phyloP scores from a whole-genome alignment of 1,140 invertebrate genomes.

The Aethina tumida region DNA sequence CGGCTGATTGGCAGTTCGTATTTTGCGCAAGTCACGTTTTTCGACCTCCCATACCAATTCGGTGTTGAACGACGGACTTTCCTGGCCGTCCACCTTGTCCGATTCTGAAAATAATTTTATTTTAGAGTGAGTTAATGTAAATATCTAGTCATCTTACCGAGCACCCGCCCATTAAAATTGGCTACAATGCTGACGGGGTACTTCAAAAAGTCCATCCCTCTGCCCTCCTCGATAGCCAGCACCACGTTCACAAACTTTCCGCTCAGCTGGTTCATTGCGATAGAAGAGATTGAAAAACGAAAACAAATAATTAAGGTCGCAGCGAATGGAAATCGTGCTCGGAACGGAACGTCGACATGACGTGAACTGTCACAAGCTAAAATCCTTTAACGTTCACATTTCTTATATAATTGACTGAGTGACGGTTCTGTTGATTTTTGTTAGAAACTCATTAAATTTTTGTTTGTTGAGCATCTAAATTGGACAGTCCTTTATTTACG shows the following conservation, averaged over 20 bases:
- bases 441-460: too few relatives aligned
- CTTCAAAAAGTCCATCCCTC: slow-evolving; percentile 39
- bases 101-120: slow-evolving; percentile 30
- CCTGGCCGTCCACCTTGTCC: slow-evolving; percentile 34
- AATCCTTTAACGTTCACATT: too few relatives aligned
- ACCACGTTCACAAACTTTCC: slow-evolving; percentile 39
- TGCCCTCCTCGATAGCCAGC: slow-evolving; percentile 42
- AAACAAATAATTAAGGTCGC: too few relatives aligned
- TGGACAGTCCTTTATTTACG: too few relatives aligned
- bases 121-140: not conserved
- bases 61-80: slow-evolving; percentile 36
- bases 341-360: too few relatives aligned
- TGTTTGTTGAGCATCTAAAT: too few relatives aligned
- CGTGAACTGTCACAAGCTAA: too few relatives aligned
- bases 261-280: slow-evolving; percentile 37
- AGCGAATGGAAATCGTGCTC: too few relatives aligned
- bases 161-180: slow-evolving; percentile 39
- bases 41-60: slow-evolving; percentile 44
- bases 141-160: slow-evolving; percentile 21
- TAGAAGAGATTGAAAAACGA: slow-evolving; percentile 3
- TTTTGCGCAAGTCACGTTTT: slow-evolving; percentile 38
- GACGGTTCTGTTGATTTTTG: too few relatives aligned
- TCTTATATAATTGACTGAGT: too few relatives aligned
- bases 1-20: slow-evolving; percentile 39
- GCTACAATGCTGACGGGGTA: slow-evolving; percentile 38